Evolutionary conservation across 2,113 vertebrate genomes (phyloP).

Genomic region (Muscicapa adusta): DNA sequence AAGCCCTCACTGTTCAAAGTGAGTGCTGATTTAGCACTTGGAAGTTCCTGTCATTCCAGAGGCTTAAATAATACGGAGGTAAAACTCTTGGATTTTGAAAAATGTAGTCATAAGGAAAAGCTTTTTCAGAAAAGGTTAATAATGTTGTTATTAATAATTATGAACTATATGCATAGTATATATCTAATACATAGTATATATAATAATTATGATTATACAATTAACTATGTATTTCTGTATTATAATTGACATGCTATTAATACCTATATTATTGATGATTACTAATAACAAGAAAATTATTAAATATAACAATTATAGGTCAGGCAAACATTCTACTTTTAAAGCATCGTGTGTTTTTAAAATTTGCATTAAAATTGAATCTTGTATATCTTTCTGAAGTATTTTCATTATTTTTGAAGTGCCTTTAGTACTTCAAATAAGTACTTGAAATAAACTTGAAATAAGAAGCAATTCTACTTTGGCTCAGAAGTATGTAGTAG

Average conservation of each 20-base stretch:
- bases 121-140: not conserved
- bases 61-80: not conserved
- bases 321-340: not conserved
- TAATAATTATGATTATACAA: not conserved
- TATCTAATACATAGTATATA: not conserved
- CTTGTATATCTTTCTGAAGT: not conserved
- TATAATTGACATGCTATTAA: not conserved
- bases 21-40: not conserved
- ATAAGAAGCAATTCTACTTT: not conserved
- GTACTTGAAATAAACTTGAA: not conserved
- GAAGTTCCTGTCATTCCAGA: not conserved
- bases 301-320: not conserved
- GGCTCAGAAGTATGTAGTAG: not conserved
- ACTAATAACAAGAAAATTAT: not conserved
- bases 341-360: accelerated
- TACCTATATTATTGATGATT: not conserved
- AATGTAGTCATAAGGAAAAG: not conserved
- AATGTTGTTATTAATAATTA: not conserved
- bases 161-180: not conserved
- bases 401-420: not conserved
- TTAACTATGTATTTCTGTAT: not conserved
- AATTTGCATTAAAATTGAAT: not conserved
- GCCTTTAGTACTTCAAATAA: not conserved
- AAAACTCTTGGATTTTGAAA: not conserved
- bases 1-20: not conserved